Evolutionary conservation across 2,113 vertebrate genomes (phyloP), one percentile per base, ranked within the genome.

Genomic region (Lophura nycthemera): DNA sequence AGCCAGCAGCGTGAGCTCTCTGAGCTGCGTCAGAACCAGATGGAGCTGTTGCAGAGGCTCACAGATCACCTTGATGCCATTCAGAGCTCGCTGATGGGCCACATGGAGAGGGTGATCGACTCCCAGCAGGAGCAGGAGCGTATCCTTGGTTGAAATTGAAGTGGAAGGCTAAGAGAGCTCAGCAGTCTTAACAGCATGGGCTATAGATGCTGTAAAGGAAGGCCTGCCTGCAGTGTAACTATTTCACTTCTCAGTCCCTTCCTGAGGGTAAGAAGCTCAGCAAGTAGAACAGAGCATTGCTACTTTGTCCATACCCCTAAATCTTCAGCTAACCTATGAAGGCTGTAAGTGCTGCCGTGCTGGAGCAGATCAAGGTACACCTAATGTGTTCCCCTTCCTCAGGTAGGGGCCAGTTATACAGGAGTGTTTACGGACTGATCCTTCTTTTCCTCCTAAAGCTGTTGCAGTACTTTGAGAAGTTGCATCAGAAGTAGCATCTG

Each of bases 41-140:
- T 98, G 89, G 98, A 99, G 20, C 97, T 99, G 76, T 94, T 98
- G 76, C 98, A 98, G 93, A 98, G 98, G 27, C 95, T 99, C 34
- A 98, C 97, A 0, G 96, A 98, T 75, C 99, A 99, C 88, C 98
- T 99, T 3, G 98, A 98, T 81, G 96, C 98, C 57, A 97, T 99
- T 63, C 99, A 99, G 94, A 98, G 98, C 96, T 98, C 98, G 19
- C 98, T 99, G 17, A 98, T 98, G 93, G 97, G 98, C 72, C 99
- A 99, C 3, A 95, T 99, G 9, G 99, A 99, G 90, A 98, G 98
- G 16, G 98, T 98, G 60, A 96, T 99, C 8, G 98, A 98, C 80
- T 98, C 97, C 38, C 98, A 99, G 87, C 99, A 99, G 61, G 98
- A 99, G 83, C 98, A 99, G 60, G 98, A 99, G 69, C 99, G 99